Conservation (phyloP, 2,113 vertebrate species). For the Ptyas mucosa region DNA sequence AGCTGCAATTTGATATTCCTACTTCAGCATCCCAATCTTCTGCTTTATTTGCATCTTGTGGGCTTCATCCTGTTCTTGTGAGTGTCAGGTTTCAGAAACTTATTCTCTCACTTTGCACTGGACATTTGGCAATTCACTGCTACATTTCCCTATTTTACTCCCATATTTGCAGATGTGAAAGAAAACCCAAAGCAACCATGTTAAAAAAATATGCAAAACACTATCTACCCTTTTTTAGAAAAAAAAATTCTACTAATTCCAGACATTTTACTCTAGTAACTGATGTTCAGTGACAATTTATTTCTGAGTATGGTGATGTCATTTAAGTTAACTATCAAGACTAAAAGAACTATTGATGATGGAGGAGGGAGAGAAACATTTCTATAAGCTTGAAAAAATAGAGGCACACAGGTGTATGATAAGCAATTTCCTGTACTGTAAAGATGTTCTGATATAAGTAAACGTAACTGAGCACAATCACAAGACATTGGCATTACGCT, state of each 20-base stretch:
- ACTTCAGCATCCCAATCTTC: background rate
- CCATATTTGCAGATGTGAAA: background rate
- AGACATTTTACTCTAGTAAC: background rate
- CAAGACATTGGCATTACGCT: background rate
- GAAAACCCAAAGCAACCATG: background rate
- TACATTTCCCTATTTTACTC: background rate
- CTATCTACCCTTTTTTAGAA: background rate
- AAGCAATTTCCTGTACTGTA: conserved; percentile 3
- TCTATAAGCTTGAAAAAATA: background rate
- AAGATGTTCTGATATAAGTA: conserved; percentile 14
- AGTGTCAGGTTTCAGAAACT: background rate
- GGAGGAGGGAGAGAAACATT: background rate
- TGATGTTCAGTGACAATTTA: background rate
- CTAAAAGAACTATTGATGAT: background rate
- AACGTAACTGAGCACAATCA: background rate
- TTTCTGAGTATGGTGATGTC: background rate
- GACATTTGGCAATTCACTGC: background rate
- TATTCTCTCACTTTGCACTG: background rate
- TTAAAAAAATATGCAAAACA: background rate
- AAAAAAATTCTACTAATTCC: background rate
- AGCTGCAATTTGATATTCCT: background rate
- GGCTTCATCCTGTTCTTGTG: background rate
- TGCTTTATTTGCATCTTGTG: background rate
- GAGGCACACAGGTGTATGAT: background rate
- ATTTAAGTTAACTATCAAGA: background rate